Evolutionary conservation across 2,113 vertebrate species (phyloP).

Genomic region (Eurypyga helias): DNA sequence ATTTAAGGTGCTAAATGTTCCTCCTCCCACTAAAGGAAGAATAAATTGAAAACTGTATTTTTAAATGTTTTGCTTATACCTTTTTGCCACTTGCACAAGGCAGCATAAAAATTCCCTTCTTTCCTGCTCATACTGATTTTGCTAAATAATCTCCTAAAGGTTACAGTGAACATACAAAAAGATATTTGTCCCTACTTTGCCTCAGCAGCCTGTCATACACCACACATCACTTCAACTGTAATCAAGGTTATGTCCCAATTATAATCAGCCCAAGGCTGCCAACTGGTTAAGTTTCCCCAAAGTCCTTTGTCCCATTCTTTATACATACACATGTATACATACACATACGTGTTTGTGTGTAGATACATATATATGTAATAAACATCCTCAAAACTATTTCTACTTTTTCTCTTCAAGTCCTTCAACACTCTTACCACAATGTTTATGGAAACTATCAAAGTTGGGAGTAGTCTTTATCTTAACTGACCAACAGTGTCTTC

Average conservation of each 20-base stretch:
- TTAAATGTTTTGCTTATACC: neutral
- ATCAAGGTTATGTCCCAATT: neutral
- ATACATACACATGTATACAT: neutral
- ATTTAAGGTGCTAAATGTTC: neutral
- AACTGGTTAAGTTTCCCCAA: neutral
- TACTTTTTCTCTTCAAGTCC: neutral
- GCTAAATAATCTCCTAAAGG: neutral
- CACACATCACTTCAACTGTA: neutral
- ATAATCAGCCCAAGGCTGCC: neutral
- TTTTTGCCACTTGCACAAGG: neutral
- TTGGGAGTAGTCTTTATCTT: neutral
- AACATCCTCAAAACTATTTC: neutral
- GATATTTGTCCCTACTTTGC: neutral
- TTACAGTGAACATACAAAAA: neutral
- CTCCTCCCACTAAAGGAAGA: neutral
- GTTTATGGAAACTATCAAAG: neutral
- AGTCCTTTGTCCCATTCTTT: neutral
- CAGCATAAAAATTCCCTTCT: neutral
- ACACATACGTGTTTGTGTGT: fast-evolving
- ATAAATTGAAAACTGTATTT: neutral
- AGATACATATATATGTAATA: neutral
- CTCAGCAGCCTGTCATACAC: neutral
- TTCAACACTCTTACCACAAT: neutral
- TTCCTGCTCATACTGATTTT: neutral
- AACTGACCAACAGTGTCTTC: neutral